These are phyloP conservation scores for Ianthella basta DNA, from an alignment of 37 sponge, comb jelly and placozoan genomes.

Conservation along the genomic window DNA sequence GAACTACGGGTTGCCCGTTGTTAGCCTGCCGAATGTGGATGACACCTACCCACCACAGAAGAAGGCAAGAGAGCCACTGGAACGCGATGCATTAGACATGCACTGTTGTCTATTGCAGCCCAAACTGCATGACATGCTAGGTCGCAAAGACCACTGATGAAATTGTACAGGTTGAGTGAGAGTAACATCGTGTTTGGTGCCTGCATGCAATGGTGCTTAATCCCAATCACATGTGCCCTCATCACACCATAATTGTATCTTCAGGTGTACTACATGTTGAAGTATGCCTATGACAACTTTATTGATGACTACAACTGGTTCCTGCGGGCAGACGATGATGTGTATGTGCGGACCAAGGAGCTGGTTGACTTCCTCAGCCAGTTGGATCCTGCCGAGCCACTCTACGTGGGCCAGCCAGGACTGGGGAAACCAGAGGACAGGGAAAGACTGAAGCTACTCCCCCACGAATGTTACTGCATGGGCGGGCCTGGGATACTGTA, in stretches of 20 bases:
- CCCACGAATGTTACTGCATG: constrained; percentile 47
- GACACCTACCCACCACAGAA: constrained; percentile 65
- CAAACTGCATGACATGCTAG: too few relatives aligned
- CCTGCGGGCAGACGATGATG: constrained; percentile 49
- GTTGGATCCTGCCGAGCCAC: constrained; percentile 20
- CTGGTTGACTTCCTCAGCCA: constrained; percentile 13
- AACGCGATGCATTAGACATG: too few relatives aligned
- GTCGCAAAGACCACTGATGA: too few relatives aligned
- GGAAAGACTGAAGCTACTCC: constrained; percentile 26
- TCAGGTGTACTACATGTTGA: constrained; percentile 50
- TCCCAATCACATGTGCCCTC: too few relatives aligned
- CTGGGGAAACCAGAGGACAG: constrained; percentile 39
- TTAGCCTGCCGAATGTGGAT: constrained; percentile 33
- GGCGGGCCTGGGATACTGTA: constrained; percentile 41
- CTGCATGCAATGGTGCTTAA: too few relatives aligned
- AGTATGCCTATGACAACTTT: constrained; percentile 38
- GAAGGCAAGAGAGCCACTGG: constrained; percentile 43
- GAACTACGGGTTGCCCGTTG: constrained; percentile 33
- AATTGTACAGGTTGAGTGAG: too few relatives aligned
- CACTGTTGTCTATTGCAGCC: too few relatives aligned
- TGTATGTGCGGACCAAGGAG: constrained; percentile 27
- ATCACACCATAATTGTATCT: background rate
- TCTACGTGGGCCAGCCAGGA: constrained; percentile 33
- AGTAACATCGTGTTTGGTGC: too few relatives aligned
- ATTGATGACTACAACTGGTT: constrained; percentile 50